These are phyloP conservation scores for Corythornis leucogaster DNA, from an alignment of 2,797 vertebrate species.

Conservation along the genomic window DNA sequence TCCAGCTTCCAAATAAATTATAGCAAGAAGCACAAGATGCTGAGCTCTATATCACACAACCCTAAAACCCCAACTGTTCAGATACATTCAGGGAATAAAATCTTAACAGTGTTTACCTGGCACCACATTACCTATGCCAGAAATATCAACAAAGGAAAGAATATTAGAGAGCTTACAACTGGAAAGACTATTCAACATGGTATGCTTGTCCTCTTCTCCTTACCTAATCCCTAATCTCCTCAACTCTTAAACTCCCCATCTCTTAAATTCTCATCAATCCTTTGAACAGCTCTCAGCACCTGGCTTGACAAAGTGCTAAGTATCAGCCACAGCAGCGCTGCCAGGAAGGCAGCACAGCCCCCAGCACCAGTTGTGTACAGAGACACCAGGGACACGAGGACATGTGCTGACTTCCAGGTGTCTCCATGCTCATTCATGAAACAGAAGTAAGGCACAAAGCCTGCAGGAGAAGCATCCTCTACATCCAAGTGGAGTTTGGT, in stretches of 20 bases:
- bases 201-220: not conserved
- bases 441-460: not conserved
- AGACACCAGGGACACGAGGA: not conserved
- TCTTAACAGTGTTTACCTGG: not conserved
- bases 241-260: not conserved
- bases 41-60: not conserved
- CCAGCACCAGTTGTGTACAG: accelerated
- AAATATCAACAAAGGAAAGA: not conserved
- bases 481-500: not conserved
- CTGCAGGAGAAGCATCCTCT: not conserved
- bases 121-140: not conserved
- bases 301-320: not conserved
- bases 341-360: not conserved
- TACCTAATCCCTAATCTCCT: not conserved
- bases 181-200: not conserved
- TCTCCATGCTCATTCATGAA: not conserved
- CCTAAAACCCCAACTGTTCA: not conserved
- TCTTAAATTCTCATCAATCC: not conserved
- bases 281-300: not conserved
- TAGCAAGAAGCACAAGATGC: not conserved
- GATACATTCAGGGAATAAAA: not conserved
- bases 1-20: not conserved
- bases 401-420: not conserved
- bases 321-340: accelerated
- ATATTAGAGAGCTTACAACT: not conserved